phyloP scores from a whole-genome alignment of 2,797 vertebrate genomes.

The Siniperca undulata region DNA sequence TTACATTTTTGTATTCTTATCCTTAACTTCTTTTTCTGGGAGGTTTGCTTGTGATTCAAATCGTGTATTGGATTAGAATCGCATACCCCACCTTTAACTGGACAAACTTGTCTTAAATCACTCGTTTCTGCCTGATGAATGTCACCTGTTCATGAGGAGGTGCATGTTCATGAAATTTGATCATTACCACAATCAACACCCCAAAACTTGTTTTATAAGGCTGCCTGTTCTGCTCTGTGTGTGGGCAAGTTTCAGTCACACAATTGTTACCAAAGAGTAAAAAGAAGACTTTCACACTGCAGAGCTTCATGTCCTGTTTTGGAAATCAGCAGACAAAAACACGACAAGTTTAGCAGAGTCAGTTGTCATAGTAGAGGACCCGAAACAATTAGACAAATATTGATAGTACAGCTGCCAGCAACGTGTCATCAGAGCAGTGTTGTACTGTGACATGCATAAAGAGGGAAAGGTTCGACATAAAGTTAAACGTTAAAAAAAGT shows the following conservation, averaged over 20 bases:
- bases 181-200: too few species aligned
- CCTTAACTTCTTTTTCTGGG: background rate
- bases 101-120: background rate
- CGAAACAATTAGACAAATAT: background rate
- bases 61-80: too few species aligned
- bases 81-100: too few species aligned
- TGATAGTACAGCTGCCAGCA: background rate
- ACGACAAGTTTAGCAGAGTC: background rate
- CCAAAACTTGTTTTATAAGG: too few species aligned
- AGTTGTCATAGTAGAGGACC: background rate
- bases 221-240: too few species aligned
- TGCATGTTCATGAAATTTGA: background rate
- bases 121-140: background rate
- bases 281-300: background rate
- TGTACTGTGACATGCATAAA: background rate
- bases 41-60: too few species aligned
- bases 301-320: background rate
- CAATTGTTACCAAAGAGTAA: too few species aligned
- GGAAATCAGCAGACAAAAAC: background rate
- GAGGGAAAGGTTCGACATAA: background rate
- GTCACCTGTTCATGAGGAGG: background rate
- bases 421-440: background rate
- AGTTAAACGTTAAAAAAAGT: background rate
- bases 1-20: background rate
- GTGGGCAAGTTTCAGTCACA: too few species aligned